These are phyloP conservation scores for Pterobdella sp. DNA, from an alignment of 2,888 invertebrate genomes.

Conservation along the genomic window DNA sequence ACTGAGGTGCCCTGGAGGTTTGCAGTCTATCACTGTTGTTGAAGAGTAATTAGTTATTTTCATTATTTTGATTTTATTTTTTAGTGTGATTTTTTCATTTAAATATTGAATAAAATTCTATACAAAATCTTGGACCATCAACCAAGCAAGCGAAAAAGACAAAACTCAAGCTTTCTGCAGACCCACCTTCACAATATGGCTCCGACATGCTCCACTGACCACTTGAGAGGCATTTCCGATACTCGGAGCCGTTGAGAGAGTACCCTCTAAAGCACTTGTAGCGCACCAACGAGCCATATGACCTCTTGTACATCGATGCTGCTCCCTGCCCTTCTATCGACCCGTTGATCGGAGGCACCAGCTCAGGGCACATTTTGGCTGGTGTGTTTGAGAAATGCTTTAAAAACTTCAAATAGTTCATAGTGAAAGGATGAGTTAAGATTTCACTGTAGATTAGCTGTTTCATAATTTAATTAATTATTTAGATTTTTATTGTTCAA, in stretches of 20 bases:
- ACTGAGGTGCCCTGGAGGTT: constrained; percentile 81
- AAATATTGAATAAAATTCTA: too few species aligned
- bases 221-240: constrained; percentile 84
- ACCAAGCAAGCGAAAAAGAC: neutral
- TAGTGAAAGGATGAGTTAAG: too few species aligned
- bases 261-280: constrained; percentile 93
- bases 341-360: constrained; percentile 83
- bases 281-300: constrained; percentile 57
- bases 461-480: neutral
- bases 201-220: constrained; percentile 87
- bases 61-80: too few species aligned
- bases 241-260: constrained; percentile 78
- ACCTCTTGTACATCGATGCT: neutral
- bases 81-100: too few species aligned
- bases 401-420: too few species aligned
- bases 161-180: neutral
- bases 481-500: constrained; percentile 1
- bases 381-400: too few species aligned
- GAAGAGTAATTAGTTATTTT: neutral
- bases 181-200: constrained; percentile 78
- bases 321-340: constrained; percentile 75
- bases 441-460: too few species aligned
- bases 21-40: constrained; percentile 83
- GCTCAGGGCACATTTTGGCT: constrained; percentile 86
- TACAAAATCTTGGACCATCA: too few species aligned